Conservation (phyloP, 2,113 vertebrate species). For the Artemisiospiza belli region DNA sequence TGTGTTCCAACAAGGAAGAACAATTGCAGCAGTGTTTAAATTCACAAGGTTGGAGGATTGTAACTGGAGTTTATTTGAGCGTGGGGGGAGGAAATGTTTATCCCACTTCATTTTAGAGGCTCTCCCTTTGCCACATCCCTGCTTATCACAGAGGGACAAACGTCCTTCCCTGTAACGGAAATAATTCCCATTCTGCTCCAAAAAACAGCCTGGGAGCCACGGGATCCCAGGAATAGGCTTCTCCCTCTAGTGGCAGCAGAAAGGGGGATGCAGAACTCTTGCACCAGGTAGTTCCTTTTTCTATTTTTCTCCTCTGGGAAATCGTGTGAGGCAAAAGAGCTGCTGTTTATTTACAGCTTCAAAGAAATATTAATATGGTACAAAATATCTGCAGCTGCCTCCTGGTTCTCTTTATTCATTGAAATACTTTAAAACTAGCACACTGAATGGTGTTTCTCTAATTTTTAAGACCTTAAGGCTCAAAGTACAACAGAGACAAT, state of each 20-base stretch:
- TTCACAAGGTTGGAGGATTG: slow-evolving; percentile 3
- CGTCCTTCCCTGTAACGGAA: background rate
- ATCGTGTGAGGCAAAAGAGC: background rate
- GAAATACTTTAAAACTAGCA: background rate
- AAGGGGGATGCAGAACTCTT: background rate
- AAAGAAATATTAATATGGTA: background rate
- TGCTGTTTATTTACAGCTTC: background rate
- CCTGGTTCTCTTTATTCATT: background rate
- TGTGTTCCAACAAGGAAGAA: slow-evolving; percentile 8
- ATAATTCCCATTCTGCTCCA: background rate
- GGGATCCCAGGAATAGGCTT: background rate
- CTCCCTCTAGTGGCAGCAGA: slow-evolving; percentile 49
- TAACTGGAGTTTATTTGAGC: background rate
- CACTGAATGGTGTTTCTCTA: background rate
- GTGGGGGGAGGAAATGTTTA: background rate
- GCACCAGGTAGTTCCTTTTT: background rate
- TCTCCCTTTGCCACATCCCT: background rate
- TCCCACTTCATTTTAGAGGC: background rate
- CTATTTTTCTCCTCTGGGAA: background rate
- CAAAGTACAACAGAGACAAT: background rate
- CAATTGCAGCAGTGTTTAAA: slow-evolving; percentile 28
- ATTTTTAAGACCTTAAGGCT: background rate
- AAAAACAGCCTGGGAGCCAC: background rate
- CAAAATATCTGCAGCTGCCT: background rate
- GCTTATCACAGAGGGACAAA: background rate